These are phyloP conservation scores for Cephalopachus bancanus DNA, from an alignment of 2,797 vertebrate genomes.

Conservation along the genomic window DNA sequence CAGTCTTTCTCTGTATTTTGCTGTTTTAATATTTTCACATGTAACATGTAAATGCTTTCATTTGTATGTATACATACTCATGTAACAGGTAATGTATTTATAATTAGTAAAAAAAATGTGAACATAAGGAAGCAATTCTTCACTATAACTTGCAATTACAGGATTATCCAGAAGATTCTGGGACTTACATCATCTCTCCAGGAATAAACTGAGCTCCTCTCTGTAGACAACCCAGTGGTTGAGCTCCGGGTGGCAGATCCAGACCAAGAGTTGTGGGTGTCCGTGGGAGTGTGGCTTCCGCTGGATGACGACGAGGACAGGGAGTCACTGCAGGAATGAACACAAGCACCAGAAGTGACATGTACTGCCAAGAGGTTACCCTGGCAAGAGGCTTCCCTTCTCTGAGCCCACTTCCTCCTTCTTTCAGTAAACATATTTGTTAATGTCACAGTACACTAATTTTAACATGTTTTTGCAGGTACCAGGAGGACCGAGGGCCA, in stretches of 20 bases:
- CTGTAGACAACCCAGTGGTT: conserved; percentile 90
- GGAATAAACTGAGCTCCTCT: conserved; percentile 92
- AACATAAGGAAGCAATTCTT: neutral
- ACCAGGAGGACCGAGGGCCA: too few relatives aligned
- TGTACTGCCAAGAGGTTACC: neutral
- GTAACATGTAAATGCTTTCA: neutral
- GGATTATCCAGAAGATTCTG: neutral
- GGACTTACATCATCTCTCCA: conserved; percentile 93
- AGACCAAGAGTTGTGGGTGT: conserved; percentile 88
- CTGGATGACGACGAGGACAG: conserved; percentile 83
- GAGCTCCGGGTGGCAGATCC: conserved; percentile 89
- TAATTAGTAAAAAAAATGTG: neutral
- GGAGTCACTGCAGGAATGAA: conserved; percentile 84
- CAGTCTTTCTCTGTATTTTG: neutral
- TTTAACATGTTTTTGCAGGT: neutral
- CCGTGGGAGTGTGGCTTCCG: conserved; percentile 80
- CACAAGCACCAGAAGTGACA: neutral
- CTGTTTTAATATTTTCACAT: neutral
- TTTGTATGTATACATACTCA: neutral
- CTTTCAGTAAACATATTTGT: neutral
- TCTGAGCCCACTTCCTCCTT: neutral
- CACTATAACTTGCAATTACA: neutral
- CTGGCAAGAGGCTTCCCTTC: neutral
- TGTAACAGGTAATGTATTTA: neutral
- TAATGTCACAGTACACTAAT: neutral